phyloP scores from a whole-genome alignment of 2,113 vertebrate genomes.

The Protobothrops flavoviridis region DNA sequence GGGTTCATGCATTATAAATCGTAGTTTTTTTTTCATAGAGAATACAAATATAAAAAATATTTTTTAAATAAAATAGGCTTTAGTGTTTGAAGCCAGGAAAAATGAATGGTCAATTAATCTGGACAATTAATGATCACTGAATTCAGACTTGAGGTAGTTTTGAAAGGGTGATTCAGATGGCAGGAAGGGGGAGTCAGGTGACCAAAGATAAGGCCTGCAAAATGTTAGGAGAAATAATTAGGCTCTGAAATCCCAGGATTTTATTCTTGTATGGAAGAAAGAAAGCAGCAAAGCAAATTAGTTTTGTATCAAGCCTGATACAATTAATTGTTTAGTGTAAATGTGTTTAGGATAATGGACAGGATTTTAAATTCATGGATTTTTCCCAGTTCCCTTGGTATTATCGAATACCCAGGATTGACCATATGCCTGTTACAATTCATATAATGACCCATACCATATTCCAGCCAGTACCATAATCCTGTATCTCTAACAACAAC shows the following conservation, averaged over 20 bases:
- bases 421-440: neutral
- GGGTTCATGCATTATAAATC: neutral
- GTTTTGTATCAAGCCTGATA: neutral
- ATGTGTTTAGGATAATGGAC: neutral
- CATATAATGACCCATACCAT: neutral
- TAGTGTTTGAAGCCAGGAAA: neutral
- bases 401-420: neutral
- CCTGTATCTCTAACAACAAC: neutral
- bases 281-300: neutral
- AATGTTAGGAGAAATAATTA: neutral
- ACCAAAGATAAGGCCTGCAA: neutral
- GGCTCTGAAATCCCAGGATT: neutral
- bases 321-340: neutral
- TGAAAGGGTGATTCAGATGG: neutral
- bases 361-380: neutral
- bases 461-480: neutral
- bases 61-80: neutral
- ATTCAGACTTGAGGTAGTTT: neutral
- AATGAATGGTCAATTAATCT: neutral
- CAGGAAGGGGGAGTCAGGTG: too few species aligned
- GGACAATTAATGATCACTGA: neutral
- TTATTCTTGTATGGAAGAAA: neutral
- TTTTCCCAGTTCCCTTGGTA: neutral
- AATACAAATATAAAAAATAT: neutral
- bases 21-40: neutral